Base-by-base conservation (phyloP, 2,113 vertebrate species). In the Isurus oxyrinchus region DNA sequence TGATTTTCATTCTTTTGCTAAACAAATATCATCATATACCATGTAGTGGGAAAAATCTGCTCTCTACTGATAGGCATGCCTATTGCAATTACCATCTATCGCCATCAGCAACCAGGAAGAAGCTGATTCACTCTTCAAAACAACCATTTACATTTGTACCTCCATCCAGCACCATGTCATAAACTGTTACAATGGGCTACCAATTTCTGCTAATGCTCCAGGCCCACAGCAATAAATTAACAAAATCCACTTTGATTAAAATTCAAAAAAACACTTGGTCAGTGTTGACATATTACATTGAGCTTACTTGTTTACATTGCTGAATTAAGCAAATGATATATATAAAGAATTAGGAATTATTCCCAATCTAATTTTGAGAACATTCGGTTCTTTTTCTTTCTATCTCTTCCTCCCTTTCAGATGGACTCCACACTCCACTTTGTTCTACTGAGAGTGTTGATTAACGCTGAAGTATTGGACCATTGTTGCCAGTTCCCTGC, bases 321-420 rank as follows among this genome's bases (percentile, higher is more conserved):
- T 88, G 49, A 88, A 88, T 88, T 55, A 88, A 88, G 14, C 53
- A 44, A 84, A 23, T 21, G 19, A 44, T 44, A 21, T 49, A 49
- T 21, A 25, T 25, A 55, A 27, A 53, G 49, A 53, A 88, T 53
- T 8, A 31, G 86, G 16, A 90, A 31, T 90, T 25, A 57, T 84
- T 44, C 81, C 84, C 53, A 90, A 14, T 31, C 23, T 55, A 90
- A 57, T 31, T 40, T 31, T 31, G 87, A 90, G 53, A 90, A 90
- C 27, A 21, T 90, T 90, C 2, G 4, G 16, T 25, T 87, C 23
- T 0, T 90, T 90, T 55, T 57, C 25, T 90, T 11, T 90, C 53
- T 90, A 57, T 90, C 53, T 90, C 87, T 90, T 53, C 23, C 81
- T 90, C 53, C 25, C 87, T 90, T 90, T 90, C 87, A 90, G 87